Base-by-base conservation (phyloP, 2,797 vertebrate species). In the Urosaurus nigricauda region DNA sequence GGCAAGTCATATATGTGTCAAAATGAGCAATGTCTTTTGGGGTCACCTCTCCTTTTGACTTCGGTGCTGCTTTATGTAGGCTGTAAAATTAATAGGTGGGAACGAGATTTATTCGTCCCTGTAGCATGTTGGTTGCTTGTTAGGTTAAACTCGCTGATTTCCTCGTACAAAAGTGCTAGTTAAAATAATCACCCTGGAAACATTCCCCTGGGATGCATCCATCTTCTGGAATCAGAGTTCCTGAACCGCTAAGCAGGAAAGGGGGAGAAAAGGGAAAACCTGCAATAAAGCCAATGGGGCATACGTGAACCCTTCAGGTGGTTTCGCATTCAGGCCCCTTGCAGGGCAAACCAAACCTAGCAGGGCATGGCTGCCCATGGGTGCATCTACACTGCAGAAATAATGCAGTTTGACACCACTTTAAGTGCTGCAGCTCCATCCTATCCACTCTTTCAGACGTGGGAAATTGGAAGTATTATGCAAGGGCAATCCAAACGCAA, bases 101-200 rank as follows among this genome's bases (percentile, higher is more conserved):
- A 97, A 97, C 87, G 95, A 96, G 97, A 97, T 97, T 97, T 97
- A 97, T 97, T 95, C 91, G 93, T 95, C 97, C 96, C 97, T 82
- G 92, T 84, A 95, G 97, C 94, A 94, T 95, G 92, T 95, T 93
- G 95, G 96, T 95, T 96, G 96, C 97, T 97, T 97, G 97, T 97
- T 97, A 97, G 97, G 96, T 97, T 97, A 97, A 97, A 97, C 96
- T 96, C 95, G 95, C 96, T 94, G 96, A 97, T 97, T 97, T 97
- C 97, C 97, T 96, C 95, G 95, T 96, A 97, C 96, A 97, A 97
- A 97, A 97, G 95, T 91, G 95, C 96, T 97, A 93, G 96, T 97
- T 97, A 97, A 97, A 97, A 96, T 95, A 96, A 97, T 97, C 96
- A 96, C 96, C 95, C 95, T 94, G 93, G 94, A 96, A 94, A 95